phyloP scores from a whole-genome alignment of 2,113 vertebrate species.

The Aspiorhynchus laticeps region DNA sequence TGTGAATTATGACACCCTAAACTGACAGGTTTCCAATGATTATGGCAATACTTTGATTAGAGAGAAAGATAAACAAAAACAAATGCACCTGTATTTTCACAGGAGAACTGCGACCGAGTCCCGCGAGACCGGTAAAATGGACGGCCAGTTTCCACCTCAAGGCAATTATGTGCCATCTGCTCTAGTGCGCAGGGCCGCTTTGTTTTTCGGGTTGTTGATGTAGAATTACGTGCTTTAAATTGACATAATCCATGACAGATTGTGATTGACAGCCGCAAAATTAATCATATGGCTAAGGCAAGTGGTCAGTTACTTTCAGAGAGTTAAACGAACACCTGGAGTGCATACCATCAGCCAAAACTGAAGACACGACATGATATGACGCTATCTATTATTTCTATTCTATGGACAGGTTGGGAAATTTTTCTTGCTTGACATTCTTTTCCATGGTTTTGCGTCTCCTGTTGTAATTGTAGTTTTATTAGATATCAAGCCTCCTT shows the following conservation, averaged over 20 bases:
- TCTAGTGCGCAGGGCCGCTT: constrained; percentile 34
- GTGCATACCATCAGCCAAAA: constrained; percentile 33
- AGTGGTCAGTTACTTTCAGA: constrained; percentile 23
- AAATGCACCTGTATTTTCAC: constrained; percentile 51
- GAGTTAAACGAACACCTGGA: constrained; percentile 32
- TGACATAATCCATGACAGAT: constrained; percentile 62
- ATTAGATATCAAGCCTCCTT: constrained; percentile 34
- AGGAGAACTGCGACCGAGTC: constrained; percentile 21
- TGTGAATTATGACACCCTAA: constrained; percentile 30
- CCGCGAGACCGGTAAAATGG: constrained; percentile 55
- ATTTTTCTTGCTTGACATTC: constrained; percentile 5
- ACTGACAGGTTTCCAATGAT: constrained; percentile 37
- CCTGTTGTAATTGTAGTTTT: constrained; percentile 29
- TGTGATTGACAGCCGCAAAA: constrained; percentile 70
- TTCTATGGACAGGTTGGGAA: not conserved
- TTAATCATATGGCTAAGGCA: constrained; percentile 71
- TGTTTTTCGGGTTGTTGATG: constrained; percentile 49
- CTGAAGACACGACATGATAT: not conserved
- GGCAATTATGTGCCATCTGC: constrained; percentile 59
- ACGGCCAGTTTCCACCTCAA: constrained; percentile 54
- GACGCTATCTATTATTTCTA: not conserved
- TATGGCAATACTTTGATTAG: constrained; percentile 48
- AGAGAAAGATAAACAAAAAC: constrained; percentile 44
- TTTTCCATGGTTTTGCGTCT: constrained; percentile 12
- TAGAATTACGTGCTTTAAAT: constrained; percentile 57